Base-by-base conservation (phyloP, 2,888 invertebrate genomes). In the Ligdia adustata region DNA sequence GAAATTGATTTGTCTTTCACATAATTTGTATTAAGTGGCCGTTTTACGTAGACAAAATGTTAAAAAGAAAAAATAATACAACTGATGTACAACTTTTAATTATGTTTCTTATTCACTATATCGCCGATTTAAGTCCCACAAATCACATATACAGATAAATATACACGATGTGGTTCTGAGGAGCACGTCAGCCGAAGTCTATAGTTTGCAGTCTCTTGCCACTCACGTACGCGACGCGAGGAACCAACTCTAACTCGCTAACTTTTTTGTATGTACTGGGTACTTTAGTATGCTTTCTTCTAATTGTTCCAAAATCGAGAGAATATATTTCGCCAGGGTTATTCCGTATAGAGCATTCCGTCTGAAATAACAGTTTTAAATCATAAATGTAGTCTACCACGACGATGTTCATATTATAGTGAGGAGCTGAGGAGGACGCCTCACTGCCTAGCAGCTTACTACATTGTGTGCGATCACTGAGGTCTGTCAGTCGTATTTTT, bases 181-280 rank as follows among this genome's bases (percentile, higher is more conserved):
- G 3, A 7, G n/a, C 16, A 16, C 5, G 4, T 9, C 1, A 26
- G 42, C 90, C 91, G 57, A 92, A 87, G 49, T 92, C 91, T 11
- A 92, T 80, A 61, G 92, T 92, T 60, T 91, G 91, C 43, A 93
- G 66, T 61, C 83, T 85, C 61, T 88, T 92, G 4, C 91, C 92
- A 16, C 91, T 82, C 11, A 90, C 90, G 62, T 92, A 93, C 4
- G 90, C 87, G 4, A 93, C 79, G 51, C 90, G 90, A 6, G 93
- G 93, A 7, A 90, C 68, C 13, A 65, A 69, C 11, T 75, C 72
- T 41, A 84, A 64, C 64, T 88, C 88, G 32, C 75, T 81, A 9
- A 76, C 69, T 75, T 63, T 80, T 68, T 79, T 79, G 56, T 75
- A 81, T 1, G 77, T 75, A 1, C 76, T 73, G 3, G 65, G 57